Conservation (phyloP, 2,888 invertebrate species). For the Drosophila barbarae region DNA sequence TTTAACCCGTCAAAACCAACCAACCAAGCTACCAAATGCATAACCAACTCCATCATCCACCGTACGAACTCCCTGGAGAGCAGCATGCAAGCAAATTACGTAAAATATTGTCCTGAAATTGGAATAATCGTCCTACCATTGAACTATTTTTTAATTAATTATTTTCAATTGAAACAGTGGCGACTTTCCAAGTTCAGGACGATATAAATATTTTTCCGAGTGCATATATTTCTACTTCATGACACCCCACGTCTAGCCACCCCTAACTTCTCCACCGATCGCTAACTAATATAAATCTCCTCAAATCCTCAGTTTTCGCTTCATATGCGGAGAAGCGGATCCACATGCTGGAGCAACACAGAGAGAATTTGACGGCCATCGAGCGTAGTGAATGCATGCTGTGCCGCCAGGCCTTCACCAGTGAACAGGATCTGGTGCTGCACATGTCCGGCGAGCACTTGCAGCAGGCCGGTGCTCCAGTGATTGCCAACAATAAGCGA, state of each 20-base stretch:
- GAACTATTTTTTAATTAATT: background rate
- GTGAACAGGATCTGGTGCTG: slow-evolving; percentile 61
- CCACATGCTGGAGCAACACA: slow-evolving; percentile 72
- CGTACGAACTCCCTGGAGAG: slow-evolving; percentile 36
- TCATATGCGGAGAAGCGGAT: slow-evolving; percentile 75
- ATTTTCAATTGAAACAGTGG: background rate
- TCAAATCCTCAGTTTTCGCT: slow-evolving; percentile 59
- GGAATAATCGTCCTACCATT: background rate
- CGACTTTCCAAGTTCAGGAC: slow-evolving; percentile 16
- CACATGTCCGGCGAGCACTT: slow-evolving; percentile 68
- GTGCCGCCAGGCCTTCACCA: slow-evolving; percentile 68
- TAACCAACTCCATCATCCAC: slow-evolving; percentile 36
- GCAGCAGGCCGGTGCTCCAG: slow-evolving; percentile 50
- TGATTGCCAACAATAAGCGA: slow-evolving; percentile 69
- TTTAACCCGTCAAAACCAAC: slow-evolving; percentile 23
- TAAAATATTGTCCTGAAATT: slow-evolving; percentile 7
- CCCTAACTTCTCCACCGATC: background rate
- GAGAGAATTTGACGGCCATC: slow-evolving; percentile 70
- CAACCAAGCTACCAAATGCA: slow-evolving; percentile 36
- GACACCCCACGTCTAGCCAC: slow-evolving; percentile 25
- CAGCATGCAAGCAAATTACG: slow-evolving; percentile 56
- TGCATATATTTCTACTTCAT: slow-evolving; percentile 27
- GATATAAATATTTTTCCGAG: slow-evolving; percentile 4
- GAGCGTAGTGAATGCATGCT: slow-evolving; percentile 77
- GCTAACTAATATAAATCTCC: background rate